Evolutionary conservation across 2,113 vertebrate species (phyloP).

Genomic region (Peromyscus maniculatus): DNA sequence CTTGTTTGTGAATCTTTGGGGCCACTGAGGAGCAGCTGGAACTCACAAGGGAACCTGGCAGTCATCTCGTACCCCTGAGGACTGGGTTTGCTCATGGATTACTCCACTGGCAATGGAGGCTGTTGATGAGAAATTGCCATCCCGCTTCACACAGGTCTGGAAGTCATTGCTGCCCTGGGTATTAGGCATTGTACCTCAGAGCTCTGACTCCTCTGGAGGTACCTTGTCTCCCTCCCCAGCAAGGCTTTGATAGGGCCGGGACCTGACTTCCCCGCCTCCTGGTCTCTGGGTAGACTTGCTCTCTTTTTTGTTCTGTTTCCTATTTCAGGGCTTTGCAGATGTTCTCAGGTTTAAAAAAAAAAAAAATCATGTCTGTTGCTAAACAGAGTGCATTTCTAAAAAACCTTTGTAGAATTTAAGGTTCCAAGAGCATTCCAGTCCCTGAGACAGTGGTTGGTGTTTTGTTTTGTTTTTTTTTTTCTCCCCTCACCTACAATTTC

Average conservation of each 20-base stretch:
- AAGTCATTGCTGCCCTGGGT: rapidly evolving
- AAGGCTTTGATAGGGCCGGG: rapidly evolving
- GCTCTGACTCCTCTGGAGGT: neutral
- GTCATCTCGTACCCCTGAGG: rapidly evolving
- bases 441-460: neutral
- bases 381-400: constrained; percentile 5
- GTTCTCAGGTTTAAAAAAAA: constrained; percentile 38
- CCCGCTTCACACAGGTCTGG: rapidly evolving
- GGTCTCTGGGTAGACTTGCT: neutral
- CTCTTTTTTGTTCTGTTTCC: neutral
- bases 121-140: neutral
- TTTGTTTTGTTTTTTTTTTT: neutral
- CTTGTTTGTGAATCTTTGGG: neutral
- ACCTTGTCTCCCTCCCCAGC: neutral
- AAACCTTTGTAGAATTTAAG: neutral
- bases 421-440: neutral
- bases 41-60: neutral
- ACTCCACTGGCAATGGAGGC: neutral
- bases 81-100: neutral
- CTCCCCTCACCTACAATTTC: neutral
- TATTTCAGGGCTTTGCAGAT: neutral
- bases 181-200: rapidly evolving
- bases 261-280: neutral
- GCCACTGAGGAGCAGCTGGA: neutral
- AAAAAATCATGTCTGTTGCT: constrained; percentile 23